Percentiles rank a stretch among this genome's conserved stretches.
These are phyloP conservation scores for Porites rus DNA, from an alignment of 92 coral and sea anemone genomes.

Conservation along the genomic window DNA sequence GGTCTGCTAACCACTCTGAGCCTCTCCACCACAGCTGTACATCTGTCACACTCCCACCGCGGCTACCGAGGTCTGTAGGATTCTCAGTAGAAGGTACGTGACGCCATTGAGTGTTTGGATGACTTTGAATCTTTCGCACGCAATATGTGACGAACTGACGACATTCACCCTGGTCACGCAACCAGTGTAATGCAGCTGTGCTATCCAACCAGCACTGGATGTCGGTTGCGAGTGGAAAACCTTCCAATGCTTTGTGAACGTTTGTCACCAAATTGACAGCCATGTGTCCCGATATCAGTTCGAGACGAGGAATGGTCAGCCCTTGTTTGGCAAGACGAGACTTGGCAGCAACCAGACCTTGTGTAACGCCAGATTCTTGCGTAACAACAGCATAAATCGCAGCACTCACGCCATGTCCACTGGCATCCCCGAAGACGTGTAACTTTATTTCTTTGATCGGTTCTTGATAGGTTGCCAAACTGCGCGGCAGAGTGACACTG, in stretches of 20 bases:
- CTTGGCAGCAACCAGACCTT: conserved; percentile 38
- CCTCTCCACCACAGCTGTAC: conserved; percentile 49
- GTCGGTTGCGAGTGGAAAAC: conserved; percentile 23
- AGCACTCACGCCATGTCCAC: conserved; percentile 34
- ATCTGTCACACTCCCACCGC: conserved; percentile 43
- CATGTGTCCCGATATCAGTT: conserved; percentile 49
- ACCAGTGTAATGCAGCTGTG: conserved; percentile 54
- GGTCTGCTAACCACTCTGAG: conserved; percentile 28
- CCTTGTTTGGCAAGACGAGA: conserved; percentile 42
- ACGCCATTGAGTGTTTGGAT: conserved; percentile 51
- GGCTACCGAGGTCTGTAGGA: conserved; percentile 41
- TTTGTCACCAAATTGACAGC: conserved; percentile 47
- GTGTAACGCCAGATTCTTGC: conserved; percentile 32
- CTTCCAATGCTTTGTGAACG: conserved; percentile 40
- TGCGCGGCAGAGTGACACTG: conserved; percentile 30
- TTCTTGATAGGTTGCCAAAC: conserved; percentile 13
- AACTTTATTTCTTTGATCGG: conserved; percentile 9
- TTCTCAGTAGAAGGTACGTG: conserved; percentile 51
- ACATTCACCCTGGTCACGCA: conserved; percentile 47
- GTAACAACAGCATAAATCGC: conserved; percentile 23
- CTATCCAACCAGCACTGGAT: conserved; percentile 58
- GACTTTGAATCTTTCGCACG: conserved; percentile 50
- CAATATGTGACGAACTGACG: conserved; percentile 53
- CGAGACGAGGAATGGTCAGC: conserved; percentile 56
- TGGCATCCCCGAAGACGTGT: conserved; percentile 34